A percentile compares a stretch with the other conserved stretches of the same genome.
These are phyloP conservation scores for Drosophila burlai DNA, from an alignment of 1,140 invertebrate genomes.

Conservation along the genomic window DNA sequence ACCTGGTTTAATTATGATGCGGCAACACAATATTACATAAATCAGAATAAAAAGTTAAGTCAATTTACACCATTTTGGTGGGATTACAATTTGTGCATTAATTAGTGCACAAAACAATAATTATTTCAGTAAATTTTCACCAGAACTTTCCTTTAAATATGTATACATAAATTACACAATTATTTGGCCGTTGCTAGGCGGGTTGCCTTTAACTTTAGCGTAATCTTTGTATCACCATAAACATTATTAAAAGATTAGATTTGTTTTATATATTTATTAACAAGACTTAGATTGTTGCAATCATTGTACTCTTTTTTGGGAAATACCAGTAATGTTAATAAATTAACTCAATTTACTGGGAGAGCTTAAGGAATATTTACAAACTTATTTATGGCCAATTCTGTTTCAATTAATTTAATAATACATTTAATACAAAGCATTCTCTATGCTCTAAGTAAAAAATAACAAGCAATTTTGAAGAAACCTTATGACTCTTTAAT, in stretches of 20 bases:
- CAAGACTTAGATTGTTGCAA: slow-evolving; percentile 7
- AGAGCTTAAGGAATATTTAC: background rate
- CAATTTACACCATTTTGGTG: slow-evolving; percentile 4
- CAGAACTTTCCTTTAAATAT: background rate
- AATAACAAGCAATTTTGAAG: background rate
- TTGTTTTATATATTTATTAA: slow-evolving; percentile 30
- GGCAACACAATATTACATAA: background rate
- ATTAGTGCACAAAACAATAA: background rate
- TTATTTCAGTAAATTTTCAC: background rate
- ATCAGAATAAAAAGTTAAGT: background rate
- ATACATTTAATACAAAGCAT: background rate
- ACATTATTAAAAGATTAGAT: slow-evolving; percentile 36
- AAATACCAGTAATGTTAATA: slow-evolving; percentile 8
- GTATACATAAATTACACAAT: slow-evolving; percentile 3
- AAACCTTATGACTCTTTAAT: background rate
- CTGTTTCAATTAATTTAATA: background rate
- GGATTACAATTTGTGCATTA: slow-evolving; percentile 1
- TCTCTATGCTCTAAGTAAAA: too few relatives aligned
- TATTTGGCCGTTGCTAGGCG: slow-evolving; percentile 20
- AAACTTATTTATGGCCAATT: background rate
- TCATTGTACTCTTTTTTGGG: slow-evolving; percentile 1
- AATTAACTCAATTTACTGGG: background rate
- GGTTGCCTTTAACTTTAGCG: background rate
- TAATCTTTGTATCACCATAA: slow-evolving; percentile 22
- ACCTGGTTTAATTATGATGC: slow-evolving; percentile 2